phyloP scores from a whole-genome alignment of 2,797 vertebrate genomes.

The Trachurus trachurus region DNA sequence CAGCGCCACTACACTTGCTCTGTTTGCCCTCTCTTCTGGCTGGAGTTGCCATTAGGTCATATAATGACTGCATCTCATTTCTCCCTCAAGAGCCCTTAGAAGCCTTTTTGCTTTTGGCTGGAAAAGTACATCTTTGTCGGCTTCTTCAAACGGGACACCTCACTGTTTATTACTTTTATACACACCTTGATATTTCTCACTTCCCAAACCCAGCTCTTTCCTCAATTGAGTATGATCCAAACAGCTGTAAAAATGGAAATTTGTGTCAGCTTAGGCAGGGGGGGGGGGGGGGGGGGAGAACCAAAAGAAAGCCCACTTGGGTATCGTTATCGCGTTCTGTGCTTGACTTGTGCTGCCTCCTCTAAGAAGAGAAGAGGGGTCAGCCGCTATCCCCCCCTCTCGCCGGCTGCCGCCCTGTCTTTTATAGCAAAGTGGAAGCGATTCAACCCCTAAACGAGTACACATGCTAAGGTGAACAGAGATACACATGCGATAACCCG shows the following conservation, averaged over 20 bases:
- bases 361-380: slow-evolving; percentile 78
- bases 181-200: not conserved
- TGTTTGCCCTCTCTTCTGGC: slow-evolving; percentile 78
- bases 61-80: slow-evolving; percentile 76
- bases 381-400: slow-evolving; percentile 65
- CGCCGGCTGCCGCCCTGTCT: slow-evolving; percentile 59
- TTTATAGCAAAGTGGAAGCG: slow-evolving; percentile 73
- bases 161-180: slow-evolving; percentile 2
- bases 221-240: not conserved
- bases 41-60: slow-evolving; percentile 77
- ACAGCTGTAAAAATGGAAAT: slow-evolving; percentile 25
- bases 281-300: too few relatives aligned
- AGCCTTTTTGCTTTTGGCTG: slow-evolving; percentile 61
- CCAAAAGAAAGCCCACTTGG: slow-evolving; percentile 24
- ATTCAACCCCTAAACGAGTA: slow-evolving; percentile 78
- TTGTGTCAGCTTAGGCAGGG: not conserved
- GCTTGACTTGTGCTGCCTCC: slow-evolving; percentile 82
- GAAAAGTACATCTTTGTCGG: slow-evolving; percentile 59
- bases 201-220: slow-evolving; percentile 1
- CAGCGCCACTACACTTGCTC: slow-evolving; percentile 66
- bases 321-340: slow-evolving; percentile 68
- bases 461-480: slow-evolving; percentile 83
- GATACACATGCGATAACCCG: slow-evolving; percentile 79
- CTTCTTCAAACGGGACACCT: slow-evolving; percentile 10
- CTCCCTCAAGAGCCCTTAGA: slow-evolving; percentile 75